A percentile compares a stretch with the other conserved stretches of the same genome.
Evolutionary conservation across 2,888 invertebrate species (phyloP).

Genomic region (Drosophila cognata): DNA sequence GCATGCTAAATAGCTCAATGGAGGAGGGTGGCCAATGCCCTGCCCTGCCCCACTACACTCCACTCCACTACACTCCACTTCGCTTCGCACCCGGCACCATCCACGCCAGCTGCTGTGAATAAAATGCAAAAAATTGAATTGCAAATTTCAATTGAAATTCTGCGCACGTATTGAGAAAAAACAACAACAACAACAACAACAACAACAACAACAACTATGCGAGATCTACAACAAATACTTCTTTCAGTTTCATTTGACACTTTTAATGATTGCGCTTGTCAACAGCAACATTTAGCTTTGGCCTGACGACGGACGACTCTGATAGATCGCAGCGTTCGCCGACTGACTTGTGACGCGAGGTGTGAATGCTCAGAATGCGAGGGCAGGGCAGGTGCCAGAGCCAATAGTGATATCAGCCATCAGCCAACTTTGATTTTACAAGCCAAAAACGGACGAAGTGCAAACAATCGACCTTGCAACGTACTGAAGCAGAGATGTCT

Average conservation of each 20-base stretch:
- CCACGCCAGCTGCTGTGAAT: constrained; percentile 14
- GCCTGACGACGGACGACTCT: constrained; percentile 22
- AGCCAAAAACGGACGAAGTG: neutral
- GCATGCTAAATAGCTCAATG: constrained; percentile 53
- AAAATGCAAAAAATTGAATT: constrained; percentile 69
- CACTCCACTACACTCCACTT: neutral
- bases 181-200: constrained; percentile 4
- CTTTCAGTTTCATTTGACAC: constrained; percentile 71
- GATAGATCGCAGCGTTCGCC: constrained; percentile 67
- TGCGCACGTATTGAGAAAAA: constrained; percentile 55
- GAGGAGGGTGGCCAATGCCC: neutral
- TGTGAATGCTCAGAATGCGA: constrained; percentile 50
- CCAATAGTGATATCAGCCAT: constrained; percentile 24
- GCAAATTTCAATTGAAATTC: constrained; percentile 78
- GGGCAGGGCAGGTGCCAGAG: constrained; percentile 45
- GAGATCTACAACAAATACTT: constrained; percentile 51
- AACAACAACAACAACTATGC: constrained; percentile 20
- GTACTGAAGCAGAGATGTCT: neutral
- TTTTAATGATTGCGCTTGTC: constrained; percentile 80
- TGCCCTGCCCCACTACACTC: neutral
- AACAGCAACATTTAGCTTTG: constrained; percentile 49
- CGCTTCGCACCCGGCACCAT: neutral
- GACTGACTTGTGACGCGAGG: constrained; percentile 48
- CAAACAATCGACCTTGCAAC: constrained; percentile 1
- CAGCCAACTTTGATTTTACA: constrained; percentile 19